Percentiles rank a stretch among this genome's conserved stretches.
These are phyloP conservation scores for Syngnathus acus DNA, from an alignment of 2,797 vertebrate species.

Conservation along the genomic window DNA sequence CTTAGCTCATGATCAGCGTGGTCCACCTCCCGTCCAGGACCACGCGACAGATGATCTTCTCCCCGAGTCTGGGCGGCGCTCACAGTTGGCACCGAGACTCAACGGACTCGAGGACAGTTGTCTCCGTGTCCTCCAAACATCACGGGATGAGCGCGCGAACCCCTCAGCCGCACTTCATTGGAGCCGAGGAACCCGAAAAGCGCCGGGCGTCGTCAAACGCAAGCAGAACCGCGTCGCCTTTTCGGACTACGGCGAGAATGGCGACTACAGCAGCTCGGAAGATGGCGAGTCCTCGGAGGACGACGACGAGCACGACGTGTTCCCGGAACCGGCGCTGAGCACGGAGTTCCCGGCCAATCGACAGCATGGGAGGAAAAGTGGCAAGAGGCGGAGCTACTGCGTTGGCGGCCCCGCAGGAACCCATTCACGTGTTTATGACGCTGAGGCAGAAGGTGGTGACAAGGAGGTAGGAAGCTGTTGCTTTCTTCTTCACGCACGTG, in stretches of 20 bases:
- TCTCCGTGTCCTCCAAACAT: background rate
- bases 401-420: background rate
- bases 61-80: conserved; percentile 17
- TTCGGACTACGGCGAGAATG: conserved; percentile 49
- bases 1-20: background rate
- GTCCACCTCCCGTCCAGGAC: conserved; percentile 6
- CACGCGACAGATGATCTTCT: conserved; percentile 13
- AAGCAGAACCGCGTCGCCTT: conserved; percentile 73
- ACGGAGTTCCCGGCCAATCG: conserved; percentile 29
- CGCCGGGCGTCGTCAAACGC: conserved; percentile 68
- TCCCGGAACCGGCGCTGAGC: conserved; percentile 53
- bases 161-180: background rate
- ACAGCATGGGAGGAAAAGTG: conserved; percentile 35
- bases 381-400: conserved; percentile 34
- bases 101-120: conserved; percentile 9
- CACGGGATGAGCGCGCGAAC: background rate
- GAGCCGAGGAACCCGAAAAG: conserved; percentile 17
- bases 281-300: conserved; percentile 56
- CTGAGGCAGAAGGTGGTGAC: conserved; percentile 42
- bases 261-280: conserved; percentile 49
- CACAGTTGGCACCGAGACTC: conserved; percentile 9
- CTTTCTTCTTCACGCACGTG: background rate
- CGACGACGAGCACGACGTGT: conserved; percentile 49
- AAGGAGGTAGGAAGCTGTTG: conserved; percentile 42
- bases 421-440: conserved; percentile 32